A percentile compares a stretch with the other conserved stretches of the same genome.
Evolutionary conservation across 2,113 vertebrate genomes (phyloP).

Genomic region (Marmota flaviventris): DNA sequence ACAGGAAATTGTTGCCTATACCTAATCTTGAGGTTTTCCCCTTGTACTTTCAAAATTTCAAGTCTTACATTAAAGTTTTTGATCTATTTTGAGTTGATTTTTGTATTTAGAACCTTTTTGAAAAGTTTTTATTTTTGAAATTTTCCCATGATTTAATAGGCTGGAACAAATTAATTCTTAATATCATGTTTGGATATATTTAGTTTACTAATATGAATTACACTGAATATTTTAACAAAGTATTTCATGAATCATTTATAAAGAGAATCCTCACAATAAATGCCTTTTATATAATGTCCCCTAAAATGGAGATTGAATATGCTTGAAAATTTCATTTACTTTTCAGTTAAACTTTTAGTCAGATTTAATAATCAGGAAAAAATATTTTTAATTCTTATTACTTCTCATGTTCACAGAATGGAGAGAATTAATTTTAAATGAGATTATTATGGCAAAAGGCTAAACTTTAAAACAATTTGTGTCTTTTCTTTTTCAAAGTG

Average conservation of each 20-base stretch:
- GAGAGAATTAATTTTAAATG: background rate
- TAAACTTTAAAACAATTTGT: slow-evolving; percentile 40
- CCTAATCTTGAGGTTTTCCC: background rate
- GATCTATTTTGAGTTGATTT: background rate
- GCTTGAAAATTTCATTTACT: background rate
- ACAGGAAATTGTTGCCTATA: background rate
- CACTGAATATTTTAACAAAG: background rate
- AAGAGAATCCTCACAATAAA: slow-evolving; percentile 23
- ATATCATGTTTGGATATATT: background rate
- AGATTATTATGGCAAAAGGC: background rate
- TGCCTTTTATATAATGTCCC: background rate
- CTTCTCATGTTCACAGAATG: background rate
- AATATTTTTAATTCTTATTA: background rate
- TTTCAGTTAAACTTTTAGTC: slow-evolving; percentile 32
- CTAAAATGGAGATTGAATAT: background rate
- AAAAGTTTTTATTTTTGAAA: background rate
- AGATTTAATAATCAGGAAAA: background rate
- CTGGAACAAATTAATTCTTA: background rate
- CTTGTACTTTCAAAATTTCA: background rate
- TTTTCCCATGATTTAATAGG: background rate
- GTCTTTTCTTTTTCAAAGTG: slow-evolving; percentile 23
- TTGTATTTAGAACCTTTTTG: background rate
- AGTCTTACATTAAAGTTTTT: background rate
- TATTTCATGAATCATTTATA: background rate
- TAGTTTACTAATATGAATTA: slow-evolving; percentile 24